Percentiles rank a stretch among this genome's conserved stretches.
These are phyloP conservation scores for Cyanoderma ruficeps DNA, from an alignment of 2,113 vertebrate genomes.

Conservation along the genomic window DNA sequence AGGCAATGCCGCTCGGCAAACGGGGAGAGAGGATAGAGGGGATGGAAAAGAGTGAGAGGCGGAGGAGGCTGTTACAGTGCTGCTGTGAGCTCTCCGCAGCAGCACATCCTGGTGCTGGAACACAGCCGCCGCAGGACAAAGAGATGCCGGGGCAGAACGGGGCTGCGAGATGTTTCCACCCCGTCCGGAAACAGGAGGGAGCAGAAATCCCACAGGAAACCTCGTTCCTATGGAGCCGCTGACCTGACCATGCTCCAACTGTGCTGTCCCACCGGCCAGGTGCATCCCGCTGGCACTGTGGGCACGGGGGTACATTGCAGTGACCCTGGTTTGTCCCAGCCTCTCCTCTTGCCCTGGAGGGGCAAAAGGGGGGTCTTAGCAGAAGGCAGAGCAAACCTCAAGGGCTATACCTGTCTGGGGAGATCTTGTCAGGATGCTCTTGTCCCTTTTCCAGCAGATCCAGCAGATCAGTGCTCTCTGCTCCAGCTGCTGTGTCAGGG, in stretches of 20 bases:
- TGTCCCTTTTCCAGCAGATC: background rate
- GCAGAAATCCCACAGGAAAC: constrained; percentile 60
- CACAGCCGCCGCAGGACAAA: background rate
- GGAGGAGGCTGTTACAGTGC: background rate
- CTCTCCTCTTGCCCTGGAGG: background rate
- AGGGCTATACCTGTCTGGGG: background rate
- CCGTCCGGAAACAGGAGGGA: constrained; percentile 1
- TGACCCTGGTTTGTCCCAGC: background rate
- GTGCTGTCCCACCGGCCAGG: background rate
- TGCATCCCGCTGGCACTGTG: background rate
- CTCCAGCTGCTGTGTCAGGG: rapidly evolving
- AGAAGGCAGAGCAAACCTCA: background rate
- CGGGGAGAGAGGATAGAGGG: background rate
- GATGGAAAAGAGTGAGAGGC: background rate
- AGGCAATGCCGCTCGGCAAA: background rate
- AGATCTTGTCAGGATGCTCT: background rate
- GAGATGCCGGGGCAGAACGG: background rate
- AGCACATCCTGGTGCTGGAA: background rate
- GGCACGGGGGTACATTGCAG: background rate
- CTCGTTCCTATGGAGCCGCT: background rate
- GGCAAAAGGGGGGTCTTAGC: background rate
- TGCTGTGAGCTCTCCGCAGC: background rate
- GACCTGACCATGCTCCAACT: background rate
- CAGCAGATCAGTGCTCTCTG: background rate
- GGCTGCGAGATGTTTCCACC: background rate